A percentile compares a stretch with the other conserved stretches of the same genome.
Evolutionary conservation across 2,113 vertebrate species (phyloP).

Genomic region (Aptenodytes patagonicus): DNA sequence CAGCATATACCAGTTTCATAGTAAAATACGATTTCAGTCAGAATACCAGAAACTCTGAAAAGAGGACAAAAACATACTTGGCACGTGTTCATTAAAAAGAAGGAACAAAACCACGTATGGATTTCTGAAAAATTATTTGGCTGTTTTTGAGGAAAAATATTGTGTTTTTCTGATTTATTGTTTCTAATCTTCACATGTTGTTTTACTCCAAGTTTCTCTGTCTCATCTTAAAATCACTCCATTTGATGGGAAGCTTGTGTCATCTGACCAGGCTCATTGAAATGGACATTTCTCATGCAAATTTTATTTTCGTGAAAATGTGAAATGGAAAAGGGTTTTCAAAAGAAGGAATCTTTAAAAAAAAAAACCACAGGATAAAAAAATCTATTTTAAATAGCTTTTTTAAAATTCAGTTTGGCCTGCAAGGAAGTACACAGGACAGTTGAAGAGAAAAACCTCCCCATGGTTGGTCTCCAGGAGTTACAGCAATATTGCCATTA

Average conservation of each 20-base stretch:
- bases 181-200: rapidly evolving
- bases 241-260: background rate
- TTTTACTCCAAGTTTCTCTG: background rate
- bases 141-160: background rate
- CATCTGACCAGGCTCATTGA: background rate
- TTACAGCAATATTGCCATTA: background rate
- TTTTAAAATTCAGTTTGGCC: background rate
- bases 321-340: background rate
- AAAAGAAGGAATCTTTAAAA: background rate
- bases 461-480: background rate
- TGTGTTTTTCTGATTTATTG: background rate
- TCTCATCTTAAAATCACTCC: background rate
- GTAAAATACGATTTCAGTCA: background rate
- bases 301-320: background rate
- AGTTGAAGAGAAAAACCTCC: background rate
- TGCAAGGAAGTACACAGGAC: background rate
- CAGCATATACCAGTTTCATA: background rate
- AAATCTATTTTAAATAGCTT: background rate
- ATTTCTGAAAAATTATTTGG: background rate
- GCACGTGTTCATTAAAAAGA: background rate
- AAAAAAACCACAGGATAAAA: background rate
- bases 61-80: background rate
- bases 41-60: background rate
- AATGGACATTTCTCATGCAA: background rate
- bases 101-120: background rate